Evolutionary conservation across 2,113 vertebrate genomes (phyloP), one percentile per base, ranked within the genome.

Genomic region (Perccottus glenii): DNA sequence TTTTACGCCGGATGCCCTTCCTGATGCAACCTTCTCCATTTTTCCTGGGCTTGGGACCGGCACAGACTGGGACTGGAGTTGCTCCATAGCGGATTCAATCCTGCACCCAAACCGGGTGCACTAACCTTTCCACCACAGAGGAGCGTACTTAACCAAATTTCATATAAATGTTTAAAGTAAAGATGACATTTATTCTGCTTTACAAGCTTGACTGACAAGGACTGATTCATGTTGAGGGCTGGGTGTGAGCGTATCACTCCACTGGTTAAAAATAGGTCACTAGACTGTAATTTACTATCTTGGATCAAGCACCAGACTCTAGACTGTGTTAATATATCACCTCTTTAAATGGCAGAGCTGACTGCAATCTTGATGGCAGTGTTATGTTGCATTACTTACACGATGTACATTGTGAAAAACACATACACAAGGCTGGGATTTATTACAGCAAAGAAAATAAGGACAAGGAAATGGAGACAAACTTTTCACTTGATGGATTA

Each of bases 191-290:
- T 44, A 59, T 11, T 47, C 11, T 38, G 5, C 10, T 73, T 35
- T 40, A 48, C 35, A 60, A n/a, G n/a, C 45, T 51, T 33, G 64
- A 56, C 9, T 35, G 32, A 60, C 32, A 14, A 15, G 43, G 19
- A 52, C 60, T 71, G 14, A 53, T 49, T 15, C 46, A 64, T 57
- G 50, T 58, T 52, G 33, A 59, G 2, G 0, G 11, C 57, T 4
- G 64, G 32, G 12, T 64, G 62, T 52, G 44, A 66, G 11, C 14
- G 50, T 63, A 19, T 42, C 51, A 40, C 40, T 60, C 60, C 40
- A 11, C 59, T 69, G 19, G 46, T 55, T 70, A 46, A 68, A 80
- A 76, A 65, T 76, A 67, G 65, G 62, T 78, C 75, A 81, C 15
- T 1, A 74, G 65, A 73, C 55, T 60, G 52, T 66, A 48, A 69